Base-by-base conservation (phyloP, 92 coral and sea anemone species). In the Epizoanthus stellaris region DNA sequence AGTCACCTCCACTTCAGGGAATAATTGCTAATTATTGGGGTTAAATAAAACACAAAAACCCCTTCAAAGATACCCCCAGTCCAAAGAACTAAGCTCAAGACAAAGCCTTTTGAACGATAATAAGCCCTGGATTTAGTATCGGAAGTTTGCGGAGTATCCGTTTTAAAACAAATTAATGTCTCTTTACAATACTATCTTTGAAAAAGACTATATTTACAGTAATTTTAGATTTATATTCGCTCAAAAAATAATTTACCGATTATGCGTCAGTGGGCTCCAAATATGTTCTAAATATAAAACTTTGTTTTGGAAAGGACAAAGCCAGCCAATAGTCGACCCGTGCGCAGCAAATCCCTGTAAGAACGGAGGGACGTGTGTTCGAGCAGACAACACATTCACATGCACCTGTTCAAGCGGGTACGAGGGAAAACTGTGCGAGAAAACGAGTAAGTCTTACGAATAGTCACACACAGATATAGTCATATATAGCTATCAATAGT, bases 341-440 rank as follows among this genome's bases (percentile, higher is more conserved):
- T 97, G 99, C 30, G 64, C 84, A 7, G 92, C 96, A 3, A 72
- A 70, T 40, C 99, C 99, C 0, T 97, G 99, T 34, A 87, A 87
- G 67, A 87, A 97, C 36, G 98, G 94, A 3, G 99, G 98, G 16
- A 91, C 88, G 12, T 97, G 99, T 54, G 52, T 76, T 16, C 68
- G 84, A 2, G 89, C 77, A 56, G 60, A 40, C 71, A 21, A 84
- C 91, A 15, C 70, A 21, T 95, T 97, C 87, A 93, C 98, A 25
- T 97, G 99, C 64, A 88, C 87, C 56, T 97, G 99, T 74, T 82
- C 82, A 56, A 62, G 45, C 17, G 82, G 81, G 6, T 93, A 83
- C 76, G 92, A 94, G 49, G 99, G 99, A 38, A 86, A 89, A 42
- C 64, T 94, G 83, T 97, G 99, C 82, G 97, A 94, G 85, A 89